phyloP scores from a whole-genome alignment of 2,797 vertebrate species.

The Sphaeramia orbicularis region DNA sequence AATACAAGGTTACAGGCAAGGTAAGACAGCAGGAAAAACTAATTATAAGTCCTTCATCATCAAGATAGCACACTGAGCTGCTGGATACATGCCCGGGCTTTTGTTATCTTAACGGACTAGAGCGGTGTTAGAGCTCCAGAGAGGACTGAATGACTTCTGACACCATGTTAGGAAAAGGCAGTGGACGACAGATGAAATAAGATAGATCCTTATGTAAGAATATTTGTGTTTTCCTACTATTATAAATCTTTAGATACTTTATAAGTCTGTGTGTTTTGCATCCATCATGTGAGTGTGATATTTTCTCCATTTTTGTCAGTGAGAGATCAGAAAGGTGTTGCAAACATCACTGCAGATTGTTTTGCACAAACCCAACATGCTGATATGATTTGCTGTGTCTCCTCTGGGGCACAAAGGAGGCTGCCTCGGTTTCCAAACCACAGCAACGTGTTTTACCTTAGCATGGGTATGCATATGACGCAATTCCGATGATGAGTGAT shows the following conservation, averaged over 20 bases:
- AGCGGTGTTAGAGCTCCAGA: conserved; percentile 25
- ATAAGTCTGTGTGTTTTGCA: too few relatives aligned
- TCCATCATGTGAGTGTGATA: too few relatives aligned
- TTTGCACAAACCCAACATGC: neutral
- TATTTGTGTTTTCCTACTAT: neutral
- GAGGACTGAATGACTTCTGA: neutral
- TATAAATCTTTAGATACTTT: too few relatives aligned
- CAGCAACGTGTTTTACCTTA: neutral
- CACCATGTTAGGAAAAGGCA: neutral
- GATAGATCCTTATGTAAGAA: neutral
- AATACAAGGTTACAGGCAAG: conserved; percentile 33
- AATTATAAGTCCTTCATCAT: conserved; percentile 35
- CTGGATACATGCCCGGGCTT: conserved; percentile 37
- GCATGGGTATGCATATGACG: neutral
- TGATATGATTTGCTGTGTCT: neutral
- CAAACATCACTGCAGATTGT: neutral
- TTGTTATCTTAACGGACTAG: conserved; percentile 10
- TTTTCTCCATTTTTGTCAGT: too few relatives aligned
- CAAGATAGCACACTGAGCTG: conserved; percentile 18
- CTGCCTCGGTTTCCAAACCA: neutral
- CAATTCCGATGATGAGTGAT: too few relatives aligned
- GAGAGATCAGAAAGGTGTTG: neutral
- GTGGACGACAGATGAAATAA: neutral
- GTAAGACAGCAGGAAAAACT: conserved; percentile 21
- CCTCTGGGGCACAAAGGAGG: neutral